Base-by-base conservation (phyloP, 2,797 vertebrate genomes). In the Oreochromis mossambicus region DNA sequence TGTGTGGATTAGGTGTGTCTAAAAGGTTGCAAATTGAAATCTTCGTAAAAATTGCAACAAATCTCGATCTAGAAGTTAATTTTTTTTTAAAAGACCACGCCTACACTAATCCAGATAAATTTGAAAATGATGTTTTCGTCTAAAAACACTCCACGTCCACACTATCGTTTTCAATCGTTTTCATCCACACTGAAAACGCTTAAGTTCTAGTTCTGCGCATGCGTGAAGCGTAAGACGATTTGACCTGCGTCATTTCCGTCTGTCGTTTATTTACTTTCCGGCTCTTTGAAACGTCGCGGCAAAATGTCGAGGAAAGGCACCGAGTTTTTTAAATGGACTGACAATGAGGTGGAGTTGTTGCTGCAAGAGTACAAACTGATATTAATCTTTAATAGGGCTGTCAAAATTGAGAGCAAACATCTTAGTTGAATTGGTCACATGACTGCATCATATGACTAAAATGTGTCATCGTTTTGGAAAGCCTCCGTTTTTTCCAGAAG, bases 151-250 rank as follows among this genome's bases (percentile, higher is more conserved):
- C 6, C 21, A 24, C 51, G 7, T 24, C 29, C n/a, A 34, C 34
- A 34, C 34, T 34, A 34, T 32, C 6, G 0, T 52, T 52, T 52
- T 2, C n/a, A 52, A 5, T 52, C 5, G 0, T 52, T 52, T 24
- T 12, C 51, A 34, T 34, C 34, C 34, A 52, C 51, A 24, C 5
- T 12, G 51, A 24, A 52, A 52, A 52, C n/a, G 21, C 51, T 12
- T 52, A 11, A 1, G 5, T 21, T 52, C n/a, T n/a, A 11, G n/a
- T 52, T 4, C 21, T 24, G 21, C 6, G 0, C 51, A 0, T 54
- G 21, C 12, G 52, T 54, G 52, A 54, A 54, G 21, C 4, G 2
- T 14, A 26, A 55, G 52, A 55, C 13, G 1, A 55, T 14, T 55
- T 3, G 54, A 55, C 54, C 54, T 26, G 52, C 12, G 12, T 26